A percentile compares a stretch with the other conserved stretches of the same genome.
Conservation (phyloP, 2,888 invertebrate species). For the Eristalinus sepulchralis region DNA sequence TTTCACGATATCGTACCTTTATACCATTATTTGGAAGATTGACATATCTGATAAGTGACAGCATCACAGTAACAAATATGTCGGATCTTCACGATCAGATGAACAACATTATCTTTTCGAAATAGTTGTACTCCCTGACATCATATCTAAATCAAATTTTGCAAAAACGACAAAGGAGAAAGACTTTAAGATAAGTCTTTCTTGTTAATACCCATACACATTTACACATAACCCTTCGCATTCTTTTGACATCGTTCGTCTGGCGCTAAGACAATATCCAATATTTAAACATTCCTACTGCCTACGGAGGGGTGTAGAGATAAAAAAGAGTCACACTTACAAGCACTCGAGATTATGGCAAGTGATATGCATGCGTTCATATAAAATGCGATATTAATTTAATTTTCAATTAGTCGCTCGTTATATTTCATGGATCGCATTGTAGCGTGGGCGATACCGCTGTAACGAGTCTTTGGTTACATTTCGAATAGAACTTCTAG, state of each 20-base stretch:
- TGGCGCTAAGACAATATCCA: slow-evolving; percentile 32
- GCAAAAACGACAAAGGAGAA: slow-evolving; percentile 1
- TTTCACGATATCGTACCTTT: neutral
- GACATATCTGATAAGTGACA: slow-evolving; percentile 30
- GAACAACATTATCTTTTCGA: slow-evolving; percentile 1
- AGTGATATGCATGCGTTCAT: slow-evolving; percentile 6
- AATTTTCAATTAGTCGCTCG: slow-evolving; percentile 56
- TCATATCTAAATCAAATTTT: neutral
- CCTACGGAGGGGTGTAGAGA: slow-evolving; percentile 38
- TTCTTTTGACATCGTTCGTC: slow-evolving; percentile 19
- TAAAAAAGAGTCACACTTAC: slow-evolving; percentile 1
- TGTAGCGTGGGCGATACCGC: neutral
- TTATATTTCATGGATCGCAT: slow-evolving; percentile 52
- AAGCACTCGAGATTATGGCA: slow-evolving; percentile 49
- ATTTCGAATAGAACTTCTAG: neutral
- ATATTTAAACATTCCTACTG: slow-evolving; percentile 36
- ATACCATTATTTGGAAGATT: neutral
- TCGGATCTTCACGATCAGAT: neutral
- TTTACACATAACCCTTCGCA: slow-evolving; percentile 8
- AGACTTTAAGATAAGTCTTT: neutral
- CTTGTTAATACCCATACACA: slow-evolving; percentile 3
- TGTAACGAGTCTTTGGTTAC: slow-evolving; percentile 13
- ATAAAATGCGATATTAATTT: slow-evolving; percentile 53
- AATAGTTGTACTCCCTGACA: neutral
- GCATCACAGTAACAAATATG: slow-evolving; percentile 8